Percentiles rank a stretch among this genome's conserved stretches.
Evolutionary conservation across 2,888 invertebrate species (phyloP).

Genomic region (Bombylius discolor): DNA sequence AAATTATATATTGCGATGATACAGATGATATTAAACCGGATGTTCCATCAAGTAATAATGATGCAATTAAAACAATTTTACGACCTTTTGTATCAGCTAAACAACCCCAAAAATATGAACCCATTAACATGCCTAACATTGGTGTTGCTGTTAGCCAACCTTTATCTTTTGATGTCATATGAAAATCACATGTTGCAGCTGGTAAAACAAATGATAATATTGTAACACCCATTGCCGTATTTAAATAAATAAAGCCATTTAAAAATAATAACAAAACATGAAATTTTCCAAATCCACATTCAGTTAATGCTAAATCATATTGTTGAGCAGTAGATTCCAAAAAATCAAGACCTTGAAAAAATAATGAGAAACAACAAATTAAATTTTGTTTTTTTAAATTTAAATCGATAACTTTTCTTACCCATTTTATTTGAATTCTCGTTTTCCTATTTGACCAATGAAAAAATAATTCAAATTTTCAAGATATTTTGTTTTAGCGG

Average conservation of each 20-base stretch:
- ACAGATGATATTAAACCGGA: slow-evolving; percentile 60
- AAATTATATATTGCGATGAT: slow-evolving; percentile 57
- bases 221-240: slow-evolving; percentile 69
- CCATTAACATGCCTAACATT: slow-evolving; percentile 70
- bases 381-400: too few relatives aligned
- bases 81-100: slow-evolving; percentile 73
- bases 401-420: too few relatives aligned
- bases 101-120: slow-evolving; percentile 76
- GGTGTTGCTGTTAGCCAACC: slow-evolving; percentile 65
- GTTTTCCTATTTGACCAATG: too few relatives aligned
- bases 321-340: slow-evolving; percentile 28
- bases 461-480: too few relatives aligned
- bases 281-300: slow-evolving; percentile 67
- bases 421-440: too few relatives aligned
- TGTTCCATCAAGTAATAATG: slow-evolving; percentile 59
- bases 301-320: slow-evolving; percentile 28
- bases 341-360: slow-evolving; percentile 26
- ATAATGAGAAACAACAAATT: background rate
- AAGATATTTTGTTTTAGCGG: too few relatives aligned
- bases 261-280: slow-evolving; percentile 61
- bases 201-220: slow-evolving; percentile 73
- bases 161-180: slow-evolving; percentile 64
- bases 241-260: slow-evolving; percentile 68
- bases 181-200: slow-evolving; percentile 68
- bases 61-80: slow-evolving; percentile 56